phyloP scores from a whole-genome alignment of 2,113 vertebrate species.

The Panthera uncia region DNA sequence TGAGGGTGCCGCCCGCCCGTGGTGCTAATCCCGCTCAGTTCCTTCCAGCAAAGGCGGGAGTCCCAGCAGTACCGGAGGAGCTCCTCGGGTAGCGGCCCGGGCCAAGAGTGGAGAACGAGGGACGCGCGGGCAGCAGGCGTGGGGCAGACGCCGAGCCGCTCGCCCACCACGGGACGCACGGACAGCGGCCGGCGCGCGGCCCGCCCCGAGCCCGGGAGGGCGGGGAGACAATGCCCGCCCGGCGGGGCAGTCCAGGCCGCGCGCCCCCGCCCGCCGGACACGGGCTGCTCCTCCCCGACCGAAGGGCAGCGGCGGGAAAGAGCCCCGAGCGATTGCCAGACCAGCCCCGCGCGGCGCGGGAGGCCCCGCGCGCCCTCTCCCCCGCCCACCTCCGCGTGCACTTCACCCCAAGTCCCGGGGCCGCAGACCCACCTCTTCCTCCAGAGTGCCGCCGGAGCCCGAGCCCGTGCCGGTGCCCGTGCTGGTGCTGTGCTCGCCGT shows the following conservation, averaged over 20 bases:
- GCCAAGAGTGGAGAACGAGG: not conserved
- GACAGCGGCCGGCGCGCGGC: not conserved
- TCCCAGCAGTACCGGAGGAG: not conserved
- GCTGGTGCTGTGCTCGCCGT: slow-evolving; percentile 81
- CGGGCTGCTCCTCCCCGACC: slow-evolving; percentile 45
- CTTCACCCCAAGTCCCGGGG: not conserved
- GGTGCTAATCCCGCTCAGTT: not conserved
- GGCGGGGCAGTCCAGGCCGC: slow-evolving; percentile 62
- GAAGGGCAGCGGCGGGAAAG: slow-evolving; percentile 65
- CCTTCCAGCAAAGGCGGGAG: not conserved
- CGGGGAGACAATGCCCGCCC: slow-evolving; percentile 65
- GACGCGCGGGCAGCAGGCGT: not conserved
- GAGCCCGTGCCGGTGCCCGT: slow-evolving; percentile 73
- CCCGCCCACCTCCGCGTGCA: not conserved
- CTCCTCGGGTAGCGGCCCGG: not conserved
- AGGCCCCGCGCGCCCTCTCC: not conserved
- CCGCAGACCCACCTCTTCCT: slow-evolving; percentile 82
- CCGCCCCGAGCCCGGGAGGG: slow-evolving; percentile 31
- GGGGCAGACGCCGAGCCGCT: not conserved
- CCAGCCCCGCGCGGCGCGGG: not conserved
- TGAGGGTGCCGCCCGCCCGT: not conserved
- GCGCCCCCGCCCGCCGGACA: slow-evolving; percentile 47
- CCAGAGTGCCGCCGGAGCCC: slow-evolving; percentile 75
- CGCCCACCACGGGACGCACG: slow-evolving; percentile 16
- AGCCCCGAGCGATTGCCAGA: not conserved